Conservation (phyloP, 1,140 invertebrate species). For the Rhizoglyphus robini region DNA sequence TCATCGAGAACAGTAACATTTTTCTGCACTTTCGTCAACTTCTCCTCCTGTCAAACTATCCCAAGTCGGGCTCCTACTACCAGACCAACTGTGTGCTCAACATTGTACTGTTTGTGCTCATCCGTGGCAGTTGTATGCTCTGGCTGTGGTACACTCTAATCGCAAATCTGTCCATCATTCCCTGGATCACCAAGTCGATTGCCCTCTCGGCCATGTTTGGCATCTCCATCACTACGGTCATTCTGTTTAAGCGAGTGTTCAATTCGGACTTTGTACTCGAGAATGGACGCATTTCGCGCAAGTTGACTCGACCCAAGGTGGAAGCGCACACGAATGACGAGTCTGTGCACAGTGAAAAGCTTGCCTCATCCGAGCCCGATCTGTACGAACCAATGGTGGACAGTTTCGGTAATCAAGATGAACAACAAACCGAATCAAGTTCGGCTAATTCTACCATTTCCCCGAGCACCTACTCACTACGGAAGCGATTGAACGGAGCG, state of each 20-base stretch:
- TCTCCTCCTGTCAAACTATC: neutral
- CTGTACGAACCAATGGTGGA: neutral
- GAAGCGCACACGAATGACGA: neutral
- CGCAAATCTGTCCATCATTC: neutral
- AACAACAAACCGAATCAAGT: neutral
- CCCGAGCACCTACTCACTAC: too few relatives aligned
- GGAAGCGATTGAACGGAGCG: too few relatives aligned
- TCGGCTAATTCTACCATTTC: neutral
- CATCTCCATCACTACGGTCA: neutral
- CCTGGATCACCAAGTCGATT: neutral
- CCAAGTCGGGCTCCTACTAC: neutral
- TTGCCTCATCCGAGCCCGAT: neutral
- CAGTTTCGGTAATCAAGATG: neutral
- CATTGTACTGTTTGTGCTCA: slow-evolving; percentile 2
- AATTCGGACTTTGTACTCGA: slow-evolving; percentile 7
- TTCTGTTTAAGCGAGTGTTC: slow-evolving; percentile 1
- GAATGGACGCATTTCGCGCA: neutral
- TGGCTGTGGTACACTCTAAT: slow-evolving; percentile 13
- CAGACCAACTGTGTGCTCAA: slow-evolving; percentile 2
- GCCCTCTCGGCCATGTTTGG: neutral
- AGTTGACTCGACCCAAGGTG: neutral
- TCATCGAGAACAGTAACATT: slow-evolving; percentile 13
- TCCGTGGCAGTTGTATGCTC: slow-evolving; percentile 6
- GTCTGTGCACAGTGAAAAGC: neutral
- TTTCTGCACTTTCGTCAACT: slow-evolving; percentile 19